These are phyloP conservation scores for Sinopyrophorus schimmeli DNA, from an alignment of 2,888 invertebrate species.

Conservation along the genomic window DNA sequence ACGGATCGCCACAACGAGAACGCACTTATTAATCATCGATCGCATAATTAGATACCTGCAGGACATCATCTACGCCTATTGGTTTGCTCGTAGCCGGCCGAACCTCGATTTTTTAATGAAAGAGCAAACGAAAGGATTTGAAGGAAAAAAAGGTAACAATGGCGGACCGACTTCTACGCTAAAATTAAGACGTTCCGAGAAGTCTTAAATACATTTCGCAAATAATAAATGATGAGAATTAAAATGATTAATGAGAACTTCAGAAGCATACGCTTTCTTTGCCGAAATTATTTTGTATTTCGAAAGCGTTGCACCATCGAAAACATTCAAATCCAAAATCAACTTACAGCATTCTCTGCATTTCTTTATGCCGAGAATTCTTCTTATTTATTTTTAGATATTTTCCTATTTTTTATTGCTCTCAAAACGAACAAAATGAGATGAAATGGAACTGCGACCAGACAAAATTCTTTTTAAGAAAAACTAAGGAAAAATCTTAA, in stretches of 20 bases:
- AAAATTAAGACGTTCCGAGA: not conserved
- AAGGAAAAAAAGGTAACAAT: not conserved
- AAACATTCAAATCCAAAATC: not conserved
- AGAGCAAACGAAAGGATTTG: no score
- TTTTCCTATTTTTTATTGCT: no score
- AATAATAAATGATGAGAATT: constrained; percentile 1
- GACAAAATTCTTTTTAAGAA: no score
- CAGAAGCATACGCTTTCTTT: not conserved
- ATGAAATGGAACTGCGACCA: no score
- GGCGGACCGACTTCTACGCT: not conserved
- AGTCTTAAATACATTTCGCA: not conserved
- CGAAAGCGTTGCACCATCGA: not conserved
- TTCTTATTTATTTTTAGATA: no score
- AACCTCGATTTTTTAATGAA: no score
- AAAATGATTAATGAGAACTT: constrained; percentile 2
- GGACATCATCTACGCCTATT: not conserved
- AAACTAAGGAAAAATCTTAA: no score
- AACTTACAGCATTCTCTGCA: not conserved
- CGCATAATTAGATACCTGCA: constrained; percentile 20
- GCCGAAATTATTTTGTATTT: not conserved
- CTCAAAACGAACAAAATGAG: no score
- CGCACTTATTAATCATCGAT: constrained; percentile 27
- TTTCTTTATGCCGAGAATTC: not conserved
- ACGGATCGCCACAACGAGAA: constrained; percentile 18
- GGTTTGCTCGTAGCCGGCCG: not conserved